These are phyloP conservation scores for Tyrannus savana DNA, from an alignment of 2,113 vertebrate genomes.

Conservation along the genomic window DNA sequence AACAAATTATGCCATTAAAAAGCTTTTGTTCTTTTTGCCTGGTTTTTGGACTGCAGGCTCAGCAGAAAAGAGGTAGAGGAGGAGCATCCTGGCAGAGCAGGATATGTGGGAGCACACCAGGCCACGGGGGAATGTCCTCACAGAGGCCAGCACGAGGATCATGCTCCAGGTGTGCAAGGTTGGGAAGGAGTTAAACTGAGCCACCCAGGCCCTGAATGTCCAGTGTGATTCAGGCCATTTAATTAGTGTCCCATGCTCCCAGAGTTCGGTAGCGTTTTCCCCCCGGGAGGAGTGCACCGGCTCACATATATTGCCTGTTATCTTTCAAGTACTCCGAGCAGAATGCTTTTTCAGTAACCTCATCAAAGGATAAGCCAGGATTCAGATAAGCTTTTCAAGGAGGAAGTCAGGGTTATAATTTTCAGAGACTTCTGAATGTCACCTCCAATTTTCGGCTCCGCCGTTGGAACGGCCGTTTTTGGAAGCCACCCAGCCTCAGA, in stretches of 20 bases:
- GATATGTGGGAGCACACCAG: not conserved
- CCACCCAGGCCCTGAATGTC: not conserved
- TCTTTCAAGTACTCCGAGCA: constrained; percentile 71
- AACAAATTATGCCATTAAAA: not conserved
- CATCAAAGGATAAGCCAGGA: constrained; percentile 82
- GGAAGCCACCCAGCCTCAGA: constrained; percentile 73
- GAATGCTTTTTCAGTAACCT: constrained; percentile 79
- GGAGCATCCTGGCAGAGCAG: rapidly evolving
- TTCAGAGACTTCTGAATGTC: constrained; percentile 85
- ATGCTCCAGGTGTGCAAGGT: rapidly evolving
- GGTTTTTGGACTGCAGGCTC: not conserved
- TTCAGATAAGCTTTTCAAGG: constrained; percentile 85
- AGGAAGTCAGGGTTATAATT: constrained; percentile 83
- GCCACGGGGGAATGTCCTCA: rapidly evolving
- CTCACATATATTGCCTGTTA: constrained; percentile 71
- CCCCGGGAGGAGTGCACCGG: constrained; percentile 44
- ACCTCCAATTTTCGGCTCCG: constrained; percentile 81
- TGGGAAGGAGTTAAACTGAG: not conserved
- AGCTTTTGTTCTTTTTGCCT: not conserved
- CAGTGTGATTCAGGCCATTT: constrained; percentile 14
- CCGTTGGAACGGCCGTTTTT: constrained; percentile 71
- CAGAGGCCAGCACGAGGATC: rapidly evolving
- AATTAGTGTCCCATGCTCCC: constrained; percentile 61
- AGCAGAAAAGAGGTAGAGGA: not conserved
- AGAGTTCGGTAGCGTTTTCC: constrained; percentile 48